phyloP scores from a whole-genome alignment of 2,113 vertebrate genomes.

The Notarius lentiginosus region DNA sequence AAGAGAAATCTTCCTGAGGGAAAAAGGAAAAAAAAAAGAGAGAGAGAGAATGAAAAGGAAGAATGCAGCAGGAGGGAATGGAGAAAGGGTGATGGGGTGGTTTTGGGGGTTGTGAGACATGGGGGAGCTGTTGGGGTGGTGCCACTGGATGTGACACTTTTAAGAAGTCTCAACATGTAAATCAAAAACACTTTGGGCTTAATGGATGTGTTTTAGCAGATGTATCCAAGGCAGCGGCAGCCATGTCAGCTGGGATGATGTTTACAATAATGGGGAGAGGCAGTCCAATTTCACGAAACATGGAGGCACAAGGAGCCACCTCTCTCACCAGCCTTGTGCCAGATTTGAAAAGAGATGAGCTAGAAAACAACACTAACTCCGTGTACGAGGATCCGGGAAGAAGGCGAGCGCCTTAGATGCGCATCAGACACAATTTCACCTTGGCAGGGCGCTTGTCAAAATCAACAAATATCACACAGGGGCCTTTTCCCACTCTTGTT shows the following conservation, averaged over 20 bases:
- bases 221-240: slow-evolving; percentile 67
- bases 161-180: slow-evolving; percentile 79
- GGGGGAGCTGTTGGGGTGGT: slow-evolving; percentile 34
- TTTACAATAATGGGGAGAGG: slow-evolving; percentile 81
- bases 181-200: slow-evolving; percentile 78
- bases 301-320: slow-evolving; percentile 69
- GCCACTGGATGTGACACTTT: slow-evolving; percentile 72
- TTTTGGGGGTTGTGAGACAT: slow-evolving; percentile 36
- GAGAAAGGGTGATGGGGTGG: slow-evolving; percentile 3
- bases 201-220: slow-evolving; percentile 78
- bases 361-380: slow-evolving; percentile 77
- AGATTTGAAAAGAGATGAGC: slow-evolving; percentile 77
- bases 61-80: neutral
- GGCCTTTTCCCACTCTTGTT: slow-evolving; percentile 61
- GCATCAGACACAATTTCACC: slow-evolving; percentile 73
- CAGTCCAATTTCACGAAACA: slow-evolving; percentile 81
- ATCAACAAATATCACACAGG: slow-evolving; percentile 69
- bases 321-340: slow-evolving; percentile 64
- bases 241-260: slow-evolving; percentile 76
- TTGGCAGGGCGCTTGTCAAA: slow-evolving; percentile 73
- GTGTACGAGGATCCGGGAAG: slow-evolving; percentile 61
- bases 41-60: slow-evolving; percentile 25
- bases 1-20: slow-evolving; percentile 37
- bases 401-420: slow-evolving; percentile 58
- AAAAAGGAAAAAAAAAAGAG: neutral